Evolutionary conservation across 2,888 invertebrate genomes (phyloP).

Genomic region (Ormyrus rosae): DNA sequence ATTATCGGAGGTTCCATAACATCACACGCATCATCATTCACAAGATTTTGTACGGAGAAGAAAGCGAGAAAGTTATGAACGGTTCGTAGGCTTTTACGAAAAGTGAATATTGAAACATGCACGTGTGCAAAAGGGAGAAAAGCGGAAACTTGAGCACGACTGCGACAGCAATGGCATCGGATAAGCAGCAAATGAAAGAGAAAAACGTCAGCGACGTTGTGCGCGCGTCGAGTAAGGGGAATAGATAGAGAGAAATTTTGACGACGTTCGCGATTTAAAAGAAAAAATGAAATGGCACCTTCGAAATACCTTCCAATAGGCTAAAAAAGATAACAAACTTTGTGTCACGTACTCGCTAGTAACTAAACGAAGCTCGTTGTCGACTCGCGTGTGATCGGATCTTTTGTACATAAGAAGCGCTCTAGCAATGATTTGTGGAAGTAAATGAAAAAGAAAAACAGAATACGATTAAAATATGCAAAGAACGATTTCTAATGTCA

Average conservation of each 20-base stretch:
- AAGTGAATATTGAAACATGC: constrained; percentile 1
- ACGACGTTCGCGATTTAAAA: constrained; percentile 25
- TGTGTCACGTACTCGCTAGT: constrained; percentile 48
- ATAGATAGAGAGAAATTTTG: constrained; percentile 17
- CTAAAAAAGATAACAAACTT: constrained; percentile 31
- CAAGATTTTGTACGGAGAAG: constrained; percentile 43
- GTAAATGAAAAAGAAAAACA: constrained; percentile 37
- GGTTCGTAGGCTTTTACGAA: constrained; percentile 47
- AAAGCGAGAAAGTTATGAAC: constrained; percentile 1
- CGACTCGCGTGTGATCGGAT: constrained; percentile 52
- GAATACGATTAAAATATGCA: constrained; percentile 21
- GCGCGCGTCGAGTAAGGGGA: constrained; percentile 6
- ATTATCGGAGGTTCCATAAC: constrained; percentile 41
- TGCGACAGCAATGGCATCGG: constrained; percentile 8
- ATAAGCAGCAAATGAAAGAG: constrained; percentile 7
- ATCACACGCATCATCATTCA: constrained; percentile 45
- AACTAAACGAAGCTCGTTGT: constrained; percentile 52
- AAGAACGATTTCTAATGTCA: constrained; percentile 35
- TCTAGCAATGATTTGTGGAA: constrained; percentile 49
- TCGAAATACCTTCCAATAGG: constrained; percentile 55
- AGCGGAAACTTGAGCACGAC: neutral
- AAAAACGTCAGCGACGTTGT: neutral
- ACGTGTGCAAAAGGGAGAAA: neutral
- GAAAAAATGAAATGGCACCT: constrained; percentile 47
- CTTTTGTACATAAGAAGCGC: constrained; percentile 58